These are phyloP conservation scores for Pristionchus entomophagus DNA, from an alignment of 2,888 invertebrate genomes.

Conservation along the genomic window DNA sequence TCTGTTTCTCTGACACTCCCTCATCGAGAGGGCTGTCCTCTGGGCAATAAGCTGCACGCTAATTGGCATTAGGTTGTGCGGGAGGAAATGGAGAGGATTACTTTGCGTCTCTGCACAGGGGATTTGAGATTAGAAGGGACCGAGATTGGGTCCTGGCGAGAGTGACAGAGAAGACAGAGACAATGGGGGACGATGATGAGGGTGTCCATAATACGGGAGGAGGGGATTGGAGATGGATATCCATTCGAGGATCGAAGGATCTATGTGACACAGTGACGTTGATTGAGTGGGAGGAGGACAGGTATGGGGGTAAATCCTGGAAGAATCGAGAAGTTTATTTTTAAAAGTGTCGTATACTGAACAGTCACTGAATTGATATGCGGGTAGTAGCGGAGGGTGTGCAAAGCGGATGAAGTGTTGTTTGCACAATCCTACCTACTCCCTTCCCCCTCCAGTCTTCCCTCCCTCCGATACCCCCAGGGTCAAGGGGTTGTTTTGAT, in stretches of 20 bases:
- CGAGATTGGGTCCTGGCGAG: background rate
- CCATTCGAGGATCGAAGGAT: background rate
- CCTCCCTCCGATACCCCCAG: background rate
- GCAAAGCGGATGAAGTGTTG: conserved; percentile 29
- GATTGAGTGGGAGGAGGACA: background rate
- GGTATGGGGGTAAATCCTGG: no score
- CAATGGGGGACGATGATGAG: conserved; percentile 24
- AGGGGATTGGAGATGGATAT: conserved; percentile 28
- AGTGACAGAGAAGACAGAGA: background rate
- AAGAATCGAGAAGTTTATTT: background rate
- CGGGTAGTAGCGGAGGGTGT: background rate
- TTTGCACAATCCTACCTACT: conserved; percentile 27
- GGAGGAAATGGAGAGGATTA: background rate
- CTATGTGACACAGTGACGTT: background rate
- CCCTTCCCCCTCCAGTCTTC: background rate
- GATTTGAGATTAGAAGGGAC: background rate
- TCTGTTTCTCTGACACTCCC: background rate
- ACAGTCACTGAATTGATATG: conserved; percentile 24
- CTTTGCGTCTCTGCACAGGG: background rate
- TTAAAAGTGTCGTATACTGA: conserved; percentile 4
- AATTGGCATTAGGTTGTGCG: background rate
- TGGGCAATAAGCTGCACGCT: conserved; percentile 29
- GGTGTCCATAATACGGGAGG: conserved; percentile 31
- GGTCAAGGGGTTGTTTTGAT: conserved; percentile 42
- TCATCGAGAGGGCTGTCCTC: background rate